phyloP scores from a whole-genome alignment of 2,113 vertebrate genomes.

The Elephas maximus region DNA sequence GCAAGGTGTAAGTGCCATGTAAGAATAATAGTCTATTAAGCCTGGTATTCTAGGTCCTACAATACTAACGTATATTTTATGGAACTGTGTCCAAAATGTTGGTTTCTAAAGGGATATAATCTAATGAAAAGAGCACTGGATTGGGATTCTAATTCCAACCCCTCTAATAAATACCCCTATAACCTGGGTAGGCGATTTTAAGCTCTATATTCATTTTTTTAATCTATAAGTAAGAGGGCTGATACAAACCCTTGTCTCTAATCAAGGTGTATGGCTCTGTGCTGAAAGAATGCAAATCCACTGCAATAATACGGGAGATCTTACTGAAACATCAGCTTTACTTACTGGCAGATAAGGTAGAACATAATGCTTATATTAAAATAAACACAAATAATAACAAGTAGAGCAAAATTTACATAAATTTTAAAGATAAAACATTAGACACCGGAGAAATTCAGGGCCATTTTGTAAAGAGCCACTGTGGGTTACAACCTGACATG shows the following conservation, averaged over 20 bases:
- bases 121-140: not conserved
- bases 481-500: not conserved
- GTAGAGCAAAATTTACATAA: not conserved
- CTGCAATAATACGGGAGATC: not conserved
- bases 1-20: not conserved
- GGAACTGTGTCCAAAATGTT: not conserved
- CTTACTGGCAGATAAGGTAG: not conserved
- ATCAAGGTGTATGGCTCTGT: not conserved
- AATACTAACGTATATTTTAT: not conserved
- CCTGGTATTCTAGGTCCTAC: not conserved
- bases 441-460: not conserved
- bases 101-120: constrained; percentile 21
- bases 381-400: not conserved
- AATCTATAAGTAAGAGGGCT: not conserved
- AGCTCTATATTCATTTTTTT: constrained; percentile 26
- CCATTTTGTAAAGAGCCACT: not conserved
- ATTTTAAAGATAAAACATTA: constrained; percentile 32
- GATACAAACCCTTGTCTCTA: not conserved
- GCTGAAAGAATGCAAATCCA: not conserved
- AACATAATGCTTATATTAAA: constrained; percentile 13
- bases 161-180: not conserved
- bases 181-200: not conserved
- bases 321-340: constrained; percentile 27
- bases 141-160: constrained; percentile 6
- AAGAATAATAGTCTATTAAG: not conserved